Percentiles rank a stretch among this genome's conserved stretches.
Evolutionary conservation across 2,888 invertebrate genomes (phyloP).

Genomic region (Nematopogon swammerdamellus): DNA sequence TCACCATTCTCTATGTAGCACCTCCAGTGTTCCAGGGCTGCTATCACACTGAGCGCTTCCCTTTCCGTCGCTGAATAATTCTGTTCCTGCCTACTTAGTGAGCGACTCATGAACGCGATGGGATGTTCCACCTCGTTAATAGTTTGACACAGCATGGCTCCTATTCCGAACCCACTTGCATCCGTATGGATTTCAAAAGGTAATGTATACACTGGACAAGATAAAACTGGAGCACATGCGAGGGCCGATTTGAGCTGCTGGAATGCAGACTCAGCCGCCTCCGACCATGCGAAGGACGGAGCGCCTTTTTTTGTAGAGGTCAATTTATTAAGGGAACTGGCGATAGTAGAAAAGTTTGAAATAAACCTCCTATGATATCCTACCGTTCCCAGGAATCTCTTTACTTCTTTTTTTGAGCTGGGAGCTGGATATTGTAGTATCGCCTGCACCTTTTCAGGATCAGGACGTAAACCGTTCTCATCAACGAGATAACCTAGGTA

Average conservation of each 20-base stretch:
- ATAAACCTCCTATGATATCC: slow-evolving; percentile 7
- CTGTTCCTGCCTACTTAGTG: slow-evolving; percentile 2
- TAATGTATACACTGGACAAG: slow-evolving; percentile 1
- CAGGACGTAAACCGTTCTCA: slow-evolving; percentile 12
- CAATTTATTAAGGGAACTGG: slow-evolving; percentile 14
- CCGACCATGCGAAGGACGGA: too few species aligned
- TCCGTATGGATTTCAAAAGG: slow-evolving; percentile 5
- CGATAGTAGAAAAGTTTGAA: slow-evolving; percentile 2
- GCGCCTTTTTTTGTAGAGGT: slow-evolving; percentile 12
- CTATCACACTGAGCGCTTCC: too few species aligned
- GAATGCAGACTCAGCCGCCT: slow-evolving; percentile 14
- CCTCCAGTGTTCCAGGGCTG: slow-evolving; percentile 5
- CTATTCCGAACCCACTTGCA: slow-evolving; percentile 2
- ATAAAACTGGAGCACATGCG: slow-evolving; percentile 3
- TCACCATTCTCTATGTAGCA: too few species aligned
- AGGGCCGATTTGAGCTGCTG: slow-evolving; percentile 7
- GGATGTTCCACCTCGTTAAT: too few species aligned
- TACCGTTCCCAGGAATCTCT: slow-evolving; percentile 6
- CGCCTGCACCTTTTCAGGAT: slow-evolving; percentile 13
- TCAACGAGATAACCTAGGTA: slow-evolving; percentile 14
- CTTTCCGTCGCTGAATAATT: slow-evolving; percentile 15
- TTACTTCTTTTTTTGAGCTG: slow-evolving; percentile 10
- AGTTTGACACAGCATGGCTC: not conserved
- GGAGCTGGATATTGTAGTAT: slow-evolving; percentile 14
- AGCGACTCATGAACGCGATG: slow-evolving; percentile 11